Conservation (phyloP, 2,888 invertebrate species). For the Hybos culiciformis region DNA sequence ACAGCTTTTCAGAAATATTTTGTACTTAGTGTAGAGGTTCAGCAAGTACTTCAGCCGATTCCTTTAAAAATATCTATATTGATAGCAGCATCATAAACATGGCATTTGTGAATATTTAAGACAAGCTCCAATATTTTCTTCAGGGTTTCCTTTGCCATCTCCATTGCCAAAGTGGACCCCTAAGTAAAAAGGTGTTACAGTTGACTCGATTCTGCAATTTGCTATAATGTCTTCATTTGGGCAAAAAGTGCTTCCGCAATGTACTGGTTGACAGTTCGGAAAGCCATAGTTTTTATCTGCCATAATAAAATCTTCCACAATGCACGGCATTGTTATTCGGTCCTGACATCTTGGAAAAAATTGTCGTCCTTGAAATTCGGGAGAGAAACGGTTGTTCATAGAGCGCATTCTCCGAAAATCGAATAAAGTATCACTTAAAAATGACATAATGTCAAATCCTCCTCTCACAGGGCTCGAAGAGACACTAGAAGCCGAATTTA, state of each 20-base stretch:
- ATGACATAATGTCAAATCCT: slow-evolving; percentile 31
- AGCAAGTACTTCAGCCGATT: no score
- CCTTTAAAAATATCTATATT: no score
- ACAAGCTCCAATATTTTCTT: slow-evolving; percentile 73
- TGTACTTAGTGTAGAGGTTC: no score
- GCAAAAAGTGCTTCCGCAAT: slow-evolving; percentile 64
- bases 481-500: slow-evolving; percentile 10
- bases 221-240: slow-evolving; percentile 33
- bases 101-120: slow-evolving; percentile 56
- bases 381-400: slow-evolving; percentile 8
- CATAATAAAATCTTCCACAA: slow-evolving; percentile 69
- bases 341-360: slow-evolving; percentile 45
- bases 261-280: slow-evolving; percentile 54
- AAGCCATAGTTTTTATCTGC: slow-evolving; percentile 24
- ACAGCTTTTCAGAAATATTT: no score
- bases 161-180: slow-evolving; percentile 65
- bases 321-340: slow-evolving; percentile 66
- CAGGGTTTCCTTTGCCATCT: slow-evolving; percentile 49
- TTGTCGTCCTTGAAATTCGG: slow-evolving; percentile 18
- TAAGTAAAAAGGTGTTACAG: slow-evolving; percentile 62
- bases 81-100: slow-evolving; percentile 40
- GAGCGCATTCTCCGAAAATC: slow-evolving; percentile 13
- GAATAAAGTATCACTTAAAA: slow-evolving; percentile 26
- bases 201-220: slow-evolving; percentile 52
- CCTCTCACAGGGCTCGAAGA: slow-evolving; percentile 21